Percentiles rank a stretch among this genome's conserved stretches.
Evolutionary conservation across 2,888 invertebrate genomes (phyloP).

Genomic region (Sesamia inferens): DNA sequence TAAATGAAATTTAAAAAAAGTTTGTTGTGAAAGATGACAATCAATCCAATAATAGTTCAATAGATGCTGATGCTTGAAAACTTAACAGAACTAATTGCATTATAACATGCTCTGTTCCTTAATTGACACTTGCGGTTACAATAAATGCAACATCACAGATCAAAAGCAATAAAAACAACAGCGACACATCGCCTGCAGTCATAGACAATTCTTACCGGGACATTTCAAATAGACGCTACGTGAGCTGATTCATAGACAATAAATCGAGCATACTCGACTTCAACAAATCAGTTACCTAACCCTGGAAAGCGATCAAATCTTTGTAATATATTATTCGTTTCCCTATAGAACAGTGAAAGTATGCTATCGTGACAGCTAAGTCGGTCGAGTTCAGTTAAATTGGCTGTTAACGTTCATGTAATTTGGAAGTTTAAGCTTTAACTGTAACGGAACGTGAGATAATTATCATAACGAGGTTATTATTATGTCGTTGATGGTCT

Average conservation of each 20-base stretch:
- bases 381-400: conserved; percentile 54
- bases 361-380: conserved; percentile 35
- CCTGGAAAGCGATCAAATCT: conserved; percentile 68
- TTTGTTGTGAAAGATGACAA: background rate
- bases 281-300: conserved; percentile 67
- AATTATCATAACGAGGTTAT: conserved; percentile 49
- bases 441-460: conserved; percentile 58
- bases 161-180: conserved; percentile 39
- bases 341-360: conserved; percentile 68
- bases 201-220: conserved; percentile 40
- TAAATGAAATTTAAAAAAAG: background rate
- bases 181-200: conserved; percentile 24
- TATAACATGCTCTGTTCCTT: conserved; percentile 12
- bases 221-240: conserved; percentile 49
- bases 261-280: conserved; percentile 50
- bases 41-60: background rate
- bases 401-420: conserved; percentile 50
- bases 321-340: conserved; percentile 61
- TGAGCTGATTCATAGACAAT: conserved; percentile 59
- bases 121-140: conserved; percentile 37
- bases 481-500: conserved; percentile 28
- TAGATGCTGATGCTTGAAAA: background rate
- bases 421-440: conserved; percentile 49
- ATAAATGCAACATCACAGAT: conserved; percentile 36
- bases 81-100: conserved; percentile 1